phyloP scores from a whole-genome alignment of 1,140 invertebrate genomes.

The Drosophila athabasca region DNA sequence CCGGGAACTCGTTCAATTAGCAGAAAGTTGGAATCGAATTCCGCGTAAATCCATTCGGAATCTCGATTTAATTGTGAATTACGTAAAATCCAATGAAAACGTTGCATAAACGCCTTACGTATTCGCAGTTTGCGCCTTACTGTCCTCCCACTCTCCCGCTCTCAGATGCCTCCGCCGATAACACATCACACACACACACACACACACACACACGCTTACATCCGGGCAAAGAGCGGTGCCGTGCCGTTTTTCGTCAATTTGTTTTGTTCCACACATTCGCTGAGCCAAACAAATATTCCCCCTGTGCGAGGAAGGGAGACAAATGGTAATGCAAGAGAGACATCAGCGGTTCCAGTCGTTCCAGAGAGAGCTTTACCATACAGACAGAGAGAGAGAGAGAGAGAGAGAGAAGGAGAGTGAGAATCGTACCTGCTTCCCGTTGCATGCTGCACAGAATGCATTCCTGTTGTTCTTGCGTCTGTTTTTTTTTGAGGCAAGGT shows the following conservation, averaged over 20 bases:
- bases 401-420: neutral
- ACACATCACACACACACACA: slow-evolving; percentile 3
- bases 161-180: slow-evolving; percentile 8
- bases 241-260: slow-evolving; percentile 59
- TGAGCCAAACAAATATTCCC: slow-evolving; percentile 47
- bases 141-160: neutral
- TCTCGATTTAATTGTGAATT: slow-evolving; percentile 59
- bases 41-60: slow-evolving; percentile 6
- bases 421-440: slow-evolving; percentile 4
- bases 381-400: slow-evolving; percentile 3
- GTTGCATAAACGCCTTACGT: slow-evolving; percentile 73
- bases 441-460: slow-evolving; percentile 32
- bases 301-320: neutral
- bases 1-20: neutral
- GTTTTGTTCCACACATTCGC: slow-evolving; percentile 72
- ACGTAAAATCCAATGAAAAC: slow-evolving; percentile 61
- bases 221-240: no score
- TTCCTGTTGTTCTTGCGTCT: neutral
- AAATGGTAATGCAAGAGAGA: slow-evolving; percentile 21
- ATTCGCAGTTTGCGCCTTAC: neutral
- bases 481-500: slow-evolving; percentile 42
- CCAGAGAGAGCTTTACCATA: slow-evolving; percentile 8
- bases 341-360: slow-evolving; percentile 6
- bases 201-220: slow-evolving; percentile 4
- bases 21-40: neutral